phyloP scores from a whole-genome alignment of 2,113 vertebrate genomes.

The Butorides virescens region DNA sequence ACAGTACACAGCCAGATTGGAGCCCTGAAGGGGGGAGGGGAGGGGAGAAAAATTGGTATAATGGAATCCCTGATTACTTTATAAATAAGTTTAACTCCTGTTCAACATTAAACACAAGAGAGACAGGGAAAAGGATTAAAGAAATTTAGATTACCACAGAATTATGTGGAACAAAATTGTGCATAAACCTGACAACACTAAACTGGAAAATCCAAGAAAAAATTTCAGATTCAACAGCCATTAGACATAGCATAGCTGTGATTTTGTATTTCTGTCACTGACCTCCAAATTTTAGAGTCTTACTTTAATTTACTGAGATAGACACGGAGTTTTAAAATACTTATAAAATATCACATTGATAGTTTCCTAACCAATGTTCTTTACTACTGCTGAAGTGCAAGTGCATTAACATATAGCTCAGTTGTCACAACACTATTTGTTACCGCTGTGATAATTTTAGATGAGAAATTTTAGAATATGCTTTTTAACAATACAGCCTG shows the following conservation, averaged over 20 bases:
- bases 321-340: neutral
- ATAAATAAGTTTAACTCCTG: neutral
- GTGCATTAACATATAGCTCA: neutral
- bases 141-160: conserved; percentile 8
- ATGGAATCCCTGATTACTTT: neutral
- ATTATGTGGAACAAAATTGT: conserved; percentile 8
- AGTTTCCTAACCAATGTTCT: neutral
- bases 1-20: neutral
- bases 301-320: neutral
- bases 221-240: neutral
- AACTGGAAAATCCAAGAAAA: neutral
- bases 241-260: neutral
- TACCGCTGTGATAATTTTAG: neutral
- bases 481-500: neutral
- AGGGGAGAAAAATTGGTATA: neutral
- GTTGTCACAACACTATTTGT: neutral
- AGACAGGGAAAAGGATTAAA: neutral
- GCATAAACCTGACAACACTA: neutral
- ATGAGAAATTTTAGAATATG: neutral
- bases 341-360: neutral
- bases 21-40: neutral
- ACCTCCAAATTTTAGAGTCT: neutral
- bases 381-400: neutral
- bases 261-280: neutral
- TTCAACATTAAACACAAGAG: neutral